Evolutionary conservation across 2,888 invertebrate species (phyloP), one percentile per base, ranked within the genome.

Genomic region (Thera britannica): DNA sequence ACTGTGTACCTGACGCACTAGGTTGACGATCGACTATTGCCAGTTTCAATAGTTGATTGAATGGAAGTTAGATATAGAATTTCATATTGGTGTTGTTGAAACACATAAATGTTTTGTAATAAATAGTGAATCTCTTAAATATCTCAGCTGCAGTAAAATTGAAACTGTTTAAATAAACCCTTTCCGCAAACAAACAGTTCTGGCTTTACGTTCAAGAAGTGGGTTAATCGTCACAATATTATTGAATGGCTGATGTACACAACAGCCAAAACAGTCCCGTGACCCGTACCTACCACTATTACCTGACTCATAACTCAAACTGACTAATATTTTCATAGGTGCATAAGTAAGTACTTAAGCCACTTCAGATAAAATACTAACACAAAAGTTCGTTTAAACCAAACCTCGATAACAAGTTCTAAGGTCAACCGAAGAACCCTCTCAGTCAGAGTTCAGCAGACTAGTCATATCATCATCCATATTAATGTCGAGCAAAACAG

Each of bases 181-280:
- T 88, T 23, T 86, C 86, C 85, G 85, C 83, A 86, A 85, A 85
- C 84, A 81, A 81, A 76, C 77, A 58, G 70, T 74, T 79, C 72
- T 66, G 73, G 77, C 77, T 85, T 89, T 82, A 86, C 79, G 80
- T 76, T 76, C 75, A 51, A 65, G 81, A 92, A 83, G 77, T 90
- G 76, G 92, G 92, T 92, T 90, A 92, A 92, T 88, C 79, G 82
- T 75, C 77, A 75, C 78, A 76, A 85, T 68, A 68, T 65, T 65
- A 58, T 87, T 87, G 86, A 87, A 80, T 84, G 83, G 82, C 78
- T 76, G 78, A 79, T 79, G 80, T 77, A 79, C 77, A 81, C 79
- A 80, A 83, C 83, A 75, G 75, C 76, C 76, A 73, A 75, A 79
- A 72, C 77, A 85, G 74, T 83, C 89, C 77, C 83, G 86, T 88